Evolutionary conservation across 2,113 vertebrate species (phyloP), one percentile per base, ranked within the genome.

Genomic region (Ovibos moschatus): DNA sequence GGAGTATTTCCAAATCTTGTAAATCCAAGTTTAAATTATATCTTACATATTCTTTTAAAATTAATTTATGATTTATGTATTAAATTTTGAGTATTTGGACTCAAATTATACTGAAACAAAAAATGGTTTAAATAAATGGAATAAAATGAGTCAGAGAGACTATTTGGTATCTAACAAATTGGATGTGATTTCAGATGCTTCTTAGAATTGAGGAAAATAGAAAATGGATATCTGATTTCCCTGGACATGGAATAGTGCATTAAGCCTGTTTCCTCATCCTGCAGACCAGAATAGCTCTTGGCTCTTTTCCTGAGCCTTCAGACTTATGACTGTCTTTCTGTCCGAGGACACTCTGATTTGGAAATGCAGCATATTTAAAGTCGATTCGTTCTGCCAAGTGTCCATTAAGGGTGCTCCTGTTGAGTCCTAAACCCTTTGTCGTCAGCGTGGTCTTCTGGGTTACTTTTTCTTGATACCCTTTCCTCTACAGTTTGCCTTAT

Each of bases 241-340:
- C 1, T 84, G 51, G 45, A 82, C 7, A 50, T 86, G 55, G 55
- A 83, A 86, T 43, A 15, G 30, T 89, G 25, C n/a, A 19, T 93
- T 95, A 45, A n/a, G 1, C 76, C 36, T 79, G n/a, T 74, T 87
- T 74, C 40, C 23, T 98, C 64, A 90, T 94, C 21, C 79, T 51
- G 12, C 4, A 96, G 25, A 57, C 7, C 30, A 84, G 84, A 97
- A 81, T 67, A 55, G 27, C 6, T 87, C 23, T 90, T 88, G 40
- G 43, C 43, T 96, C 2, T 97, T 15, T 95, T 53, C 40, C 16
- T 51, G 53, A 94, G 45, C 17, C 36, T 93, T 67, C 28, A 40
- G 19, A 82, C 33, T 88, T 86, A 8, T 95, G 87, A 74, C 87
- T 96, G 47, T 93, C 90, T 97, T 88, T 94, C 36, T 88, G 62